Conservation (phyloP, 2,113 vertebrate species). For the Amia ocellicauda region DNA sequence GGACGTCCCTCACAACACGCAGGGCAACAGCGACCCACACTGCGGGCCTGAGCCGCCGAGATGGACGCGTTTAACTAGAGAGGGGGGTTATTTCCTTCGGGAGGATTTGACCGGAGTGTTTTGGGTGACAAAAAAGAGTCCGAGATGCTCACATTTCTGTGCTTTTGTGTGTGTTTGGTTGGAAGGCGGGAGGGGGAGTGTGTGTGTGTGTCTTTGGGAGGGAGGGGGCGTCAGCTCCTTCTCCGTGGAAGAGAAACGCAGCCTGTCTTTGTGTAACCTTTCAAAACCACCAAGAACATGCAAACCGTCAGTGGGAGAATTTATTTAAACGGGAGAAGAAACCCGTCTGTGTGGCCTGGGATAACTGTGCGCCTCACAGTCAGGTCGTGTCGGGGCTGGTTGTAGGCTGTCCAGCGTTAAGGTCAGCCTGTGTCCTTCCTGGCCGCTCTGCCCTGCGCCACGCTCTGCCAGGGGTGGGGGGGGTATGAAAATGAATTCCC, state of each 20-base stretch:
- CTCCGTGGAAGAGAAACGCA: constrained; percentile 3
- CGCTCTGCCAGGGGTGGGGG: no score
- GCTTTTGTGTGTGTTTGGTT: no score
- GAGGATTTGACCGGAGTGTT: no score
- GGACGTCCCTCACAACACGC: no score
- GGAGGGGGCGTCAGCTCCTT: neutral
- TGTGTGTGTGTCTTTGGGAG: neutral
- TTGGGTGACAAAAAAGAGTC: no score
- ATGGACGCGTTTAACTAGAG: no score
- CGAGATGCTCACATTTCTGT: no score
- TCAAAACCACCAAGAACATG: neutral
- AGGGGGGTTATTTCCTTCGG: no score
- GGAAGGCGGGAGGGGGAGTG: no score
- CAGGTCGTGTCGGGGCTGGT: constrained; percentile 13
- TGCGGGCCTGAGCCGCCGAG: no score
- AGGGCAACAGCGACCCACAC: no score
- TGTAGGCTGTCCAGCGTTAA: constrained; percentile 25
- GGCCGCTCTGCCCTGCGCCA: no score
- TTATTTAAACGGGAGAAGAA: neutral
- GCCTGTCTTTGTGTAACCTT: constrained; percentile 8
- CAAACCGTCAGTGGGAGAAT: neutral
- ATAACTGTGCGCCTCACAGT: constrained; percentile 6
- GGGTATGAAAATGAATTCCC: constrained; percentile 32
- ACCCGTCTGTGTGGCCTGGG: neutral
- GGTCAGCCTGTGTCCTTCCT: constrained; percentile 23